These are phyloP conservation scores for Spisula solida DNA, from an alignment of 2,888 invertebrate genomes.

Conservation along the genomic window DNA sequence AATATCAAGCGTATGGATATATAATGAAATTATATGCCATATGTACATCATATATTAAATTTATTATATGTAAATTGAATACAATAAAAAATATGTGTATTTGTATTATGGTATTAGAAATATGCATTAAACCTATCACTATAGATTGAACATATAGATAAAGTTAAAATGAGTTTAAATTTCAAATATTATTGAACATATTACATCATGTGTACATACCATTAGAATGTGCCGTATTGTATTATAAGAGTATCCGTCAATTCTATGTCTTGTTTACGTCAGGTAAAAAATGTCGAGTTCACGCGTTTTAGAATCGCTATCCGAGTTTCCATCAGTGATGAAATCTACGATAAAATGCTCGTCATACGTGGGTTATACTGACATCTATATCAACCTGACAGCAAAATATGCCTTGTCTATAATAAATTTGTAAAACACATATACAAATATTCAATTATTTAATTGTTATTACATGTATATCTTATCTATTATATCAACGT, in stretches of 20 bases:
- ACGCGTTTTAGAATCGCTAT: conserved; percentile 13
- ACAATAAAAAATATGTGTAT: too few species aligned
- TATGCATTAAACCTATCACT: too few species aligned
- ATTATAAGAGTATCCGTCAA: not conserved
- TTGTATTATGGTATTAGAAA: too few species aligned
- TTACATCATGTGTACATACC: not conserved
- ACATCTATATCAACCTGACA: conserved; percentile 29
- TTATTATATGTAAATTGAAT: too few species aligned
- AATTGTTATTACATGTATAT: too few species aligned
- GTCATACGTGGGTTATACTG: not conserved
- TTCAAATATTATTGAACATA: not conserved
- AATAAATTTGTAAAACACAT: conserved; percentile 19
- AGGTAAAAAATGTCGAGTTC: conserved; percentile 31
- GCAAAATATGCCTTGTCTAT: not conserved
- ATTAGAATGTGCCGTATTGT: not conserved
- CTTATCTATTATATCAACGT: too few species aligned
- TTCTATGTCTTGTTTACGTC: conserved; percentile 8
- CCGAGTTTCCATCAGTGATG: conserved; percentile 26
- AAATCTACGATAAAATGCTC: conserved; percentile 28
- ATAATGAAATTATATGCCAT: too few species aligned
- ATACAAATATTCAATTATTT: not conserved
- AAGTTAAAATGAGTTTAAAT: too few species aligned
- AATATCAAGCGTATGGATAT: too few species aligned
- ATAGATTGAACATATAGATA: too few species aligned
- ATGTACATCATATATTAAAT: too few species aligned